Evolutionary conservation across 2,888 invertebrate species (phyloP).

Genomic region (Labia minor): DNA sequence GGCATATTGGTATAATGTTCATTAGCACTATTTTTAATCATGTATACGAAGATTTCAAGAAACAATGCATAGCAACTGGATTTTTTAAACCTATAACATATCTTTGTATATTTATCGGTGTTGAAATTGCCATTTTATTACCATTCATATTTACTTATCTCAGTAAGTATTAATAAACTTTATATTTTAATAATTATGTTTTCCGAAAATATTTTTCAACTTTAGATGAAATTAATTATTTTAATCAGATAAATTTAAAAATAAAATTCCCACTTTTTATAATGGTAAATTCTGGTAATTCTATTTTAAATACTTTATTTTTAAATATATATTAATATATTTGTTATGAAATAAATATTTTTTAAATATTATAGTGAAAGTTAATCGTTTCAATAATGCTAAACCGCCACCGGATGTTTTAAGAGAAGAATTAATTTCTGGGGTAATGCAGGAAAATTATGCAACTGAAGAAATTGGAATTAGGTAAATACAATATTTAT

Average conservation of each 20-base stretch:
- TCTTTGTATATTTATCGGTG: slow-evolving; percentile 42
- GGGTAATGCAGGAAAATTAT: slow-evolving; percentile 41
- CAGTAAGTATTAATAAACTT: slow-evolving; percentile 37
- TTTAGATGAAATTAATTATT: too few relatives aligned
- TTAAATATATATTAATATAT: neutral
- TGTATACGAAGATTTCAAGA: slow-evolving; percentile 39
- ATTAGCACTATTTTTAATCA: slow-evolving; percentile 30
- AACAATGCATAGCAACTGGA: slow-evolving; percentile 41
- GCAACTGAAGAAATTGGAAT: slow-evolving; percentile 43
- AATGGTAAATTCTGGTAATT: neutral
- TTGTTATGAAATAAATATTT: neutral
- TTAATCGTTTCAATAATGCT: slow-evolving; percentile 47
- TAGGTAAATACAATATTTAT: slow-evolving; percentile 23
- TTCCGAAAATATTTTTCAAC: too few relatives aligned
- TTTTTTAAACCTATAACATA: slow-evolving; percentile 47
- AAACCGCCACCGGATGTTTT: slow-evolving; percentile 52
- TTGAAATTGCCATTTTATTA: slow-evolving; percentile 42
- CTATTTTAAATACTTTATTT: neutral
- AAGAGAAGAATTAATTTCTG: slow-evolving; percentile 46
- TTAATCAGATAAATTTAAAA: too few relatives aligned
- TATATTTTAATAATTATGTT: too few relatives aligned
- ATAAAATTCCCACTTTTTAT: neutral
- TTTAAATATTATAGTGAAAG: slow-evolving; percentile 40
- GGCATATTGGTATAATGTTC: slow-evolving; percentile 46
- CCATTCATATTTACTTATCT: slow-evolving; percentile 45